Evolutionary conservation across 92 coral and sea anemone species (phyloP).

Genomic region (Pocillopora meandrina): DNA sequence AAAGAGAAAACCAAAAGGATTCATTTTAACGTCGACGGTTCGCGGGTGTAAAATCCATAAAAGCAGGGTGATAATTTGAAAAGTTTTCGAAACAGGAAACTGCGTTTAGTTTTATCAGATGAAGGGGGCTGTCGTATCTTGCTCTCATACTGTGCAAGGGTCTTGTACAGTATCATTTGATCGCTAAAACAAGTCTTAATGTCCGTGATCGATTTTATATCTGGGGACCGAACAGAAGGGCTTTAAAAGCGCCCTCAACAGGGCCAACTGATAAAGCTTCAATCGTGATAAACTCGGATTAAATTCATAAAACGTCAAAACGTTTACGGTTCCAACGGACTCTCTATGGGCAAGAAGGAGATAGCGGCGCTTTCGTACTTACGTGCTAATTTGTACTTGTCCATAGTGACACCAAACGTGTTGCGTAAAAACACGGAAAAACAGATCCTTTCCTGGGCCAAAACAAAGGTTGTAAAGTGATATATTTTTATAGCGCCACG

Average conservation of each 20-base stretch:
- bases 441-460: slow-evolving; percentile 27
- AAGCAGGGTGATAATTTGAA: slow-evolving; percentile 82
- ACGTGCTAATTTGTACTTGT: not conserved
- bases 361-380: not conserved
- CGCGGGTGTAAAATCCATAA: slow-evolving; percentile 37
- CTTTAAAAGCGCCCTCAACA: slow-evolving; percentile 34
- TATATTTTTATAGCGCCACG: slow-evolving; percentile 43
- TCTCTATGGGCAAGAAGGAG: not conserved
- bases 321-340: not conserved
- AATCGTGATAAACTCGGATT: slow-evolving; percentile 40
- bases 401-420: slow-evolving; percentile 13
- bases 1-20: slow-evolving; percentile 34
- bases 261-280: slow-evolving; percentile 35
- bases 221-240: slow-evolving; percentile 35
- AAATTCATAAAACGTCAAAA: slow-evolving; percentile 6
- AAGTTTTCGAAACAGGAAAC: slow-evolving; percentile 83
- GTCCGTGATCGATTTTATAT: slow-evolving; percentile 44
- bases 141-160: slow-evolving; percentile 68
- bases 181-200: slow-evolving; percentile 58
- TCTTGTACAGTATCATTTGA: slow-evolving; percentile 54
- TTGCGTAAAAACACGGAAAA: slow-evolving; percentile 32
- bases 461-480: slow-evolving; percentile 42
- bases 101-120: slow-evolving; percentile 82
- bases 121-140: slow-evolving; percentile 63
- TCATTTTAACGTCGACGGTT: slow-evolving; percentile 59